phyloP scores from a whole-genome alignment of 2,888 invertebrate species.

The Campaea margaritaria region DNA sequence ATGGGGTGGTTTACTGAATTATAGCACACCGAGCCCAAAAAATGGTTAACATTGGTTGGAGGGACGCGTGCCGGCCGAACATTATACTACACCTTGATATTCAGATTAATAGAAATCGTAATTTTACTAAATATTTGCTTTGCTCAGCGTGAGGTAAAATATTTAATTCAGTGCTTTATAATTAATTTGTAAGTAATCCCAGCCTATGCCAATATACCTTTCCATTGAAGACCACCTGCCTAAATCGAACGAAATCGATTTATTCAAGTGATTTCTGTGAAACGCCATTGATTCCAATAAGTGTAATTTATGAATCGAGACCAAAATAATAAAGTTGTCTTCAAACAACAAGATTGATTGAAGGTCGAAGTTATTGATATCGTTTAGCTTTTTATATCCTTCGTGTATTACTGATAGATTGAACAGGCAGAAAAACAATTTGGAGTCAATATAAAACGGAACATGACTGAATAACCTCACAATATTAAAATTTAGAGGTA shows the following conservation, averaged over 20 bases:
- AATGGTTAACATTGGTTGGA: slow-evolving; percentile 19
- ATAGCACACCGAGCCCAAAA: slow-evolving; percentile 32
- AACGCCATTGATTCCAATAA: slow-evolving; percentile 10
- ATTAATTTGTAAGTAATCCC: not conserved
- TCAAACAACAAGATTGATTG: slow-evolving; percentile 10
- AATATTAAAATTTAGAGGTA: not conserved
- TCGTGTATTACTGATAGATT: slow-evolving; percentile 7
- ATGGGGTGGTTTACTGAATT: slow-evolving; percentile 38
- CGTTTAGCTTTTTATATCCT: slow-evolving; percentile 8
- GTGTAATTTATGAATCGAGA: slow-evolving; percentile 3
- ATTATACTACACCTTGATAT: slow-evolving; percentile 23
- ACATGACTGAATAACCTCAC: too few species aligned
- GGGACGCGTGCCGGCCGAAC: slow-evolving; percentile 35
- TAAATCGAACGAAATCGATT: not conserved
- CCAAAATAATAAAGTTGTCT: slow-evolving; percentile 15
- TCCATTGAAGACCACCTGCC: not conserved
- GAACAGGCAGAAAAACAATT: not conserved
- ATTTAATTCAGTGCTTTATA: not conserved
- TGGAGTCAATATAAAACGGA: not conserved
- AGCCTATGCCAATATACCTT: not conserved
- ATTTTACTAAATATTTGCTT: slow-evolving; percentile 12
- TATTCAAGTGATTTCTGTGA: not conserved
- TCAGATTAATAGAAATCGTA: slow-evolving; percentile 22
- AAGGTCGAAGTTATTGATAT: slow-evolving; percentile 23
- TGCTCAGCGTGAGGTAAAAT: slow-evolving; percentile 12